Conservation (phyloP, 2,797 vertebrate species). For the Myiotriccus ornatus region DNA sequence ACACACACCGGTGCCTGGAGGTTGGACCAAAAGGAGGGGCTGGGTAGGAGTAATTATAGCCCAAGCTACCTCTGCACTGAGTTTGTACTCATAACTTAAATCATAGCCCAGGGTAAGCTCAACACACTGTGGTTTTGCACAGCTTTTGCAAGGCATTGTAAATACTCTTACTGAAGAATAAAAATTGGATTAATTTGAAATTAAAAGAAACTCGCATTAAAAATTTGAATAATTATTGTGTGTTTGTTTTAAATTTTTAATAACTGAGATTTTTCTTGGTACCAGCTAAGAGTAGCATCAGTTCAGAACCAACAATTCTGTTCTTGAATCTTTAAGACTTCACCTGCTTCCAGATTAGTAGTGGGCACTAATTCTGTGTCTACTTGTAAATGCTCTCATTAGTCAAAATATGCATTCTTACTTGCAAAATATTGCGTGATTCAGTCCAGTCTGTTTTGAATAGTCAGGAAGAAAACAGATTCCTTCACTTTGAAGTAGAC, state of each 20-base stretch:
- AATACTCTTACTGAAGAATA: not conserved
- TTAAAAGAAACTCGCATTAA: not conserved
- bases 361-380: not conserved
- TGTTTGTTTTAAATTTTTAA: not conserved
- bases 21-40: not conserved
- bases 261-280: not conserved
- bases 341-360: not conserved
- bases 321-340: not conserved
- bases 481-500: not conserved
- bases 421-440: not conserved
- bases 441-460: not conserved
- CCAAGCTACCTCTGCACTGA: not conserved
- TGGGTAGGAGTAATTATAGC: not conserved
- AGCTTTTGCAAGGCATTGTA: not conserved
- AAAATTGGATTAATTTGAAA: not conserved
- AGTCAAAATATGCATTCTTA: not conserved
- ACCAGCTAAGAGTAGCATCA: not conserved
- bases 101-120: not conserved
- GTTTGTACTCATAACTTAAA: not conserved
- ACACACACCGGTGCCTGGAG: not conserved
- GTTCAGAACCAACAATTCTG: not conserved
- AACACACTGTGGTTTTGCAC: not conserved
- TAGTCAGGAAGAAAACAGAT: not conserved
- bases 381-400: not conserved
- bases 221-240: not conserved